Conservation (phyloP, 2,797 vertebrate species). For the Aplochiton taeniatus region DNA sequence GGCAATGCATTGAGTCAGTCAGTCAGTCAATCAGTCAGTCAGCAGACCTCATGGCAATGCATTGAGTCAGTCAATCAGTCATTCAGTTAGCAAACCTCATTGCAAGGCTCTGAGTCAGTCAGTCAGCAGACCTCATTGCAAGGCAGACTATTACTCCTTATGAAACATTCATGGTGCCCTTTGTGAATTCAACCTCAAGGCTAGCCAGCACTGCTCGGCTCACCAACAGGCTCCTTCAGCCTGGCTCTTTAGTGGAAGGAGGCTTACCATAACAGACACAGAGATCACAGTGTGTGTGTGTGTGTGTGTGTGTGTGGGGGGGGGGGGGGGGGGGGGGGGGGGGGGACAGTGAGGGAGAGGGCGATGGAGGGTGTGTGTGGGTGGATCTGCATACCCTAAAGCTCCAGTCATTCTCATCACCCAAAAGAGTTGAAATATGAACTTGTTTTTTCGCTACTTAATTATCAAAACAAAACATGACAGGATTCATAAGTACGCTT, state of each 20-base stretch:
- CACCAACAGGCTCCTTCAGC: constrained; percentile 31
- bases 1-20: no score
- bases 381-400: background rate
- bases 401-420: background rate
- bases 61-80: no score
- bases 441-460: background rate
- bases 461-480: background rate
- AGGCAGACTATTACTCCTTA: constrained; percentile 57
- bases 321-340: background rate
- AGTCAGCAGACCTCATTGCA: constrained; percentile 46
- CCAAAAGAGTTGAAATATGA: background rate
- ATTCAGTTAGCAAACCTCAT: no score
- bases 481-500: no score
- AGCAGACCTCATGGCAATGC: no score
- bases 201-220: constrained; percentile 34
- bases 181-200: constrained; percentile 60
- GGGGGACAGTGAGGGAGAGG: background rate
- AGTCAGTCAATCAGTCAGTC: no score
- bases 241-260: constrained; percentile 15
- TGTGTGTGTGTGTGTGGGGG: background rate
- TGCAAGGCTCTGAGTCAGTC: constrained; percentile 13
- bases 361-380: background rate
- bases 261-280: constrained; percentile 26
- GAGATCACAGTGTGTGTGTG: constrained; percentile 4
- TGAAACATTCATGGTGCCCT: constrained; percentile 59